phyloP scores from a whole-genome alignment of 2,888 invertebrate species.

The Phalera bucephala region DNA sequence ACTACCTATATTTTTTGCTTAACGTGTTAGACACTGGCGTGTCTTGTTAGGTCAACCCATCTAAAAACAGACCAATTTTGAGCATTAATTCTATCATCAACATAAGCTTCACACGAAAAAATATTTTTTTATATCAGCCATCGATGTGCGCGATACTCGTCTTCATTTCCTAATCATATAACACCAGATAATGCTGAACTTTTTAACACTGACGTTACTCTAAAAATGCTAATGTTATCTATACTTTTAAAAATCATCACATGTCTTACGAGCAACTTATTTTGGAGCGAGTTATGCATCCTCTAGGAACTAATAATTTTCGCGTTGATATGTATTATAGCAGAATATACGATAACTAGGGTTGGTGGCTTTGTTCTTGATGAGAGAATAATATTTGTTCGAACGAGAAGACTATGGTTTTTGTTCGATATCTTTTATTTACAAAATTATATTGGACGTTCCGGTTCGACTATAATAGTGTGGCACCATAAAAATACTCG shows the following conservation, averaged over 20 bases:
- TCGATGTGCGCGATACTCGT: conserved; percentile 9
- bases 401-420: no score
- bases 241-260: conserved; percentile 20
- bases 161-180: conserved; percentile 25
- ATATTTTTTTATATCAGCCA: conserved; percentile 6
- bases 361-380: no score
- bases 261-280: conserved; percentile 9
- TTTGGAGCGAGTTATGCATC: conserved; percentile 16
- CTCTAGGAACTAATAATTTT: conserved; percentile 3
- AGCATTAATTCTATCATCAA: conserved; percentile 6
- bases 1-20: no score
- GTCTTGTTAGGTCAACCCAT: no score
- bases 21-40: no score
- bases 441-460: no score
- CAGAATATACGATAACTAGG: no score
- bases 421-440: no score
- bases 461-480: no score
- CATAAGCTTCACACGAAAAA: conserved; percentile 1
- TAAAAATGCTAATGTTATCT: not conserved
- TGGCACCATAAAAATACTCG: no score
- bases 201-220: conserved; percentile 21
- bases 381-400: no score
- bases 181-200: conserved; percentile 24
- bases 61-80: conserved; percentile 7
- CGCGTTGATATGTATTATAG: conserved; percentile 3